A percentile compares a stretch with the other conserved stretches of the same genome.
Conservation (phyloP, 2,888 invertebrate genomes). For the Cephus pulcher region DNA sequence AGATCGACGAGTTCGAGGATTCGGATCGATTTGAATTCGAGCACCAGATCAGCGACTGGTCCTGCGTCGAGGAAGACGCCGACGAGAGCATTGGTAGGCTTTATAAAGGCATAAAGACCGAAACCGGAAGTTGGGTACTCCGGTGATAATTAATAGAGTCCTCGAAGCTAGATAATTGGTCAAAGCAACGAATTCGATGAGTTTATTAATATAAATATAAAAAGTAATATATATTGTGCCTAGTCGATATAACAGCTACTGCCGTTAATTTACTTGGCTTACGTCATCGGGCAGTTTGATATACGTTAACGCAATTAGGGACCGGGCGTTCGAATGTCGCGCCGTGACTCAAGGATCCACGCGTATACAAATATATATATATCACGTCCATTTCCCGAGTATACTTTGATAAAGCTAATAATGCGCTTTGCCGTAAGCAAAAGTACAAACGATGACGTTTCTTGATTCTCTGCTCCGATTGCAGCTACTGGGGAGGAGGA, state of each 20-base stretch:
- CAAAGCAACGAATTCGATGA: neutral
- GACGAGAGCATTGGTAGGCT: conserved; percentile 39
- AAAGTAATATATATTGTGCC: neutral
- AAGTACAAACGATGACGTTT: neutral
- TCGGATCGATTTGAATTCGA: conserved; percentile 41
- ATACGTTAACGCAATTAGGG: neutral
- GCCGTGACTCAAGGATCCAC: neutral
- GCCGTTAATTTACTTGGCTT: neutral
- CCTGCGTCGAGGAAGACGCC: conserved; percentile 32
- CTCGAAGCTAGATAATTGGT: neutral
- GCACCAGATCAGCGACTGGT: conserved; percentile 31
- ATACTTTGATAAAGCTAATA: neutral
- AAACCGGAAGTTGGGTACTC: neutral
- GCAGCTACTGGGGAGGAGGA: conserved; percentile 36
- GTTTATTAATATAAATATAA: neutral
- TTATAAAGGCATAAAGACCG: no score
- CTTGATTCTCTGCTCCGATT: neutral
- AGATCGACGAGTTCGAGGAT: conserved; percentile 42
- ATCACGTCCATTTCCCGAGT: no score
- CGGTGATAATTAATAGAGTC: neutral
- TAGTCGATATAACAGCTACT: neutral
- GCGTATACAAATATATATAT: neutral
- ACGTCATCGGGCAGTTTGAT: neutral
- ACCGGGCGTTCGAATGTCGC: neutral
- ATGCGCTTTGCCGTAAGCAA: neutral